Conservation (phyloP, 2,797 vertebrate genomes). For the Coregonus suidteri region DNA sequence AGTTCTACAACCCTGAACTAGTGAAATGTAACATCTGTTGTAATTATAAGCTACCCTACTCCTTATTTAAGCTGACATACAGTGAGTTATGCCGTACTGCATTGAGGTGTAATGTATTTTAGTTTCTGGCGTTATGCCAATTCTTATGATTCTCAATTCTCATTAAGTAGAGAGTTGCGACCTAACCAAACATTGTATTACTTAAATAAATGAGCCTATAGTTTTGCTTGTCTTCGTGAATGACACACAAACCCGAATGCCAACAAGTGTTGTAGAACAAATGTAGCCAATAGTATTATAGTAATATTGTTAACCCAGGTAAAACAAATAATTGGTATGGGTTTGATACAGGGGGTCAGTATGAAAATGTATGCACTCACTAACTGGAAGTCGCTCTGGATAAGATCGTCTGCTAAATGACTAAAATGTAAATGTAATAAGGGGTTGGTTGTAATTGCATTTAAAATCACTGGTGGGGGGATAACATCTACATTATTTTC, state of each 20-base stretch:
- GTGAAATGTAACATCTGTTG: background rate
- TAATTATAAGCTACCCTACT: background rate
- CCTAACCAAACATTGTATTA: background rate
- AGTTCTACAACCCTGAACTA: background rate
- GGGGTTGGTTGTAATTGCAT: background rate
- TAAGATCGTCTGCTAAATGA: no score
- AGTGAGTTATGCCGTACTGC: background rate
- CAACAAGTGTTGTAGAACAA: background rate
- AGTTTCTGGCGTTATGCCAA: background rate
- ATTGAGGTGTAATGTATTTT: background rate
- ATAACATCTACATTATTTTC: background rate
- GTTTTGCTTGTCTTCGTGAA: background rate
- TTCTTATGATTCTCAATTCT: background rate
- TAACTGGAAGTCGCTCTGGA: no score
- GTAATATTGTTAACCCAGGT: background rate
- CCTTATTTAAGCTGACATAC: background rate
- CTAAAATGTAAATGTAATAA: no score
- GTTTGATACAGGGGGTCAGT: no score
- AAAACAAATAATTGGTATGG: background rate
- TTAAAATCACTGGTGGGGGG: slow-evolving; percentile 38
- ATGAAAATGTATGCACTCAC: no score
- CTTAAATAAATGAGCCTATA: background rate
- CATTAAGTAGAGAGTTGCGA: background rate
- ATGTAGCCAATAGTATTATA: background rate
- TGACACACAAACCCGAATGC: background rate